These are phyloP conservation scores for Drosophila antonietae DNA, from an alignment of 2,888 invertebrate genomes.

Conservation along the genomic window DNA sequence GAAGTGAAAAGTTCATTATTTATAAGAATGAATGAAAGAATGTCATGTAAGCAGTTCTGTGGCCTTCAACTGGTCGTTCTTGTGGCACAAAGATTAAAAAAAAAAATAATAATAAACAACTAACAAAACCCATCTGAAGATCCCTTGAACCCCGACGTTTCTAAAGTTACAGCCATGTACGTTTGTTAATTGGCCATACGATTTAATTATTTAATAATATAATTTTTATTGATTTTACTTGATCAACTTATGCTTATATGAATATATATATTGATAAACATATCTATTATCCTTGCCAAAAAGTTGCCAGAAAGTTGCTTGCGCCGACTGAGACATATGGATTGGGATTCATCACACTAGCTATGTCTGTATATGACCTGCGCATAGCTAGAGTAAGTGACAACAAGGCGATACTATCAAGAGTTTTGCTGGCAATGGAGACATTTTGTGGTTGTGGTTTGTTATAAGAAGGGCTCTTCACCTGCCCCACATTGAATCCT, in stretches of 20 bases:
- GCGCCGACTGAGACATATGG: conserved; percentile 2
- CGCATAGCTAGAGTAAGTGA: background rate
- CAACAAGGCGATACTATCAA: conserved; percentile 1
- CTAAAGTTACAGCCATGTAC: too few relatives aligned
- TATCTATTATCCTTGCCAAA: conserved; percentile 10
- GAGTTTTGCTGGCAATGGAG: conserved; percentile 11
- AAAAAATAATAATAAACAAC: too few relatives aligned
- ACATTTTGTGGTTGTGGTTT: conserved; percentile 12
- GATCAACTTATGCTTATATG: too few relatives aligned
- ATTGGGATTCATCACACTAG: conserved; percentile 15
- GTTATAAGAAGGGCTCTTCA: conserved; percentile 15
- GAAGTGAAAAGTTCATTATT: background rate
- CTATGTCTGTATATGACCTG: conserved; percentile 9
- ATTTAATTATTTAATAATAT: too few relatives aligned
- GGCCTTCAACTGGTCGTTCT: background rate
- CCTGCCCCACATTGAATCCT: background rate
- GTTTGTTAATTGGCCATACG: too few relatives aligned
- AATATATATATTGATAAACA: background rate
- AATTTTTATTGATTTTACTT: too few relatives aligned
- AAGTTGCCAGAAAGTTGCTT: conserved; percentile 7
- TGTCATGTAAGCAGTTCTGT: background rate
- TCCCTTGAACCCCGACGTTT: too few relatives aligned
- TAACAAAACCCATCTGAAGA: too few relatives aligned
- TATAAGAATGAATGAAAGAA: background rate
- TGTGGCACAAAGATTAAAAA: background rate